Percentiles rank a stretch among this genome's conserved stretches.
These are phyloP conservation scores for Mythimna albipuncta DNA, from an alignment of 2,888 invertebrate genomes.

Conservation along the genomic window DNA sequence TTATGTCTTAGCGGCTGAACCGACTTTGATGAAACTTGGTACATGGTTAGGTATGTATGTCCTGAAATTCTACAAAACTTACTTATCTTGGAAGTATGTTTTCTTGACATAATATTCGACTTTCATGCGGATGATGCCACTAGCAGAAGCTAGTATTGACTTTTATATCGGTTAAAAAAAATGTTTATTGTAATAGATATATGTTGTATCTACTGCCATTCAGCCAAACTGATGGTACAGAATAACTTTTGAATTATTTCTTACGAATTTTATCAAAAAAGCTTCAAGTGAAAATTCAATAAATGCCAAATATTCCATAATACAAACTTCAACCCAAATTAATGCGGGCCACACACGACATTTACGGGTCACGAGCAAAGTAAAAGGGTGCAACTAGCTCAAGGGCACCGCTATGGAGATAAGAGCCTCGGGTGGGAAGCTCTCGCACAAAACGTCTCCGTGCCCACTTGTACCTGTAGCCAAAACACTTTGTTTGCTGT, in stretches of 20 bases:
- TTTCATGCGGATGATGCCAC: too few relatives aligned
- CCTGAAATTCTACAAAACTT: too few relatives aligned
- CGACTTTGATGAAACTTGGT: too few relatives aligned
- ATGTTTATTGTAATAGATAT: too few relatives aligned
- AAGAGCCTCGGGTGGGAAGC: slow-evolving; percentile 33
- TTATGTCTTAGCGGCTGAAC: too few relatives aligned
- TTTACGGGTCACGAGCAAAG: slow-evolving; percentile 50
- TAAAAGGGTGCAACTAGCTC: slow-evolving; percentile 58
- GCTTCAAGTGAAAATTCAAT: background rate
- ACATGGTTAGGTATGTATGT: too few relatives aligned
- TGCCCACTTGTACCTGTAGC: slow-evolving; percentile 30
- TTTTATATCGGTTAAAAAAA: too few relatives aligned
- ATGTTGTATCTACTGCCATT: background rate
- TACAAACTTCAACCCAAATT: slow-evolving; percentile 30
- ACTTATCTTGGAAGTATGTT: too few relatives aligned
- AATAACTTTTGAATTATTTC: background rate
- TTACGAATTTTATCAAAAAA: background rate
- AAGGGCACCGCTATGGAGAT: slow-evolving; percentile 50
- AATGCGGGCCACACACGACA: slow-evolving; percentile 18
- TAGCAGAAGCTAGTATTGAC: too few relatives aligned
- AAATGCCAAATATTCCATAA: slow-evolving; percentile 9
- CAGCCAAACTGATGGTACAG: background rate
- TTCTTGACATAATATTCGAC: too few relatives aligned
- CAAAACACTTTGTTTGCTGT: slow-evolving; percentile 31
- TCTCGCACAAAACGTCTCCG: slow-evolving; percentile 34